Evolutionary conservation across 2,113 vertebrate species (phyloP).

Genomic region (Solea solea): DNA sequence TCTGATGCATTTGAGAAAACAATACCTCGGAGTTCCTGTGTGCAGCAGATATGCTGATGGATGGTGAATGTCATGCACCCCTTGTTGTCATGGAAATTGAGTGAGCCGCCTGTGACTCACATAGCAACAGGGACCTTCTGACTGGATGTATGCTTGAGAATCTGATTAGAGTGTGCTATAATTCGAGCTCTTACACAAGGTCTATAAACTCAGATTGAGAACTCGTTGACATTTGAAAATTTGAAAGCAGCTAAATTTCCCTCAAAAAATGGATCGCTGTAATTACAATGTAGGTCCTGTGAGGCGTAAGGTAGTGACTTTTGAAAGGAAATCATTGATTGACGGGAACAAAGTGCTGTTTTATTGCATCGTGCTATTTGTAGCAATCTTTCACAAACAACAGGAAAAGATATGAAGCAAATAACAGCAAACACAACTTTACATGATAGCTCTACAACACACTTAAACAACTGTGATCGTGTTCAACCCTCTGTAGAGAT

Average conservation of each 20-base stretch:
- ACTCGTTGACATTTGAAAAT: conserved; percentile 39
- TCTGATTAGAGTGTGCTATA: conserved; percentile 31
- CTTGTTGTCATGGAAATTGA: conserved; percentile 69
- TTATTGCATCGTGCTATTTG: conserved; percentile 74
- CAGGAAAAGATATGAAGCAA: conserved; percentile 42
- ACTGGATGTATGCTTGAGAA: conserved; percentile 40
- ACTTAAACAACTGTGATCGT: conserved; percentile 47
- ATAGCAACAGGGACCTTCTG: conserved; percentile 61
- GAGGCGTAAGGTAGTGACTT: conserved; percentile 31
- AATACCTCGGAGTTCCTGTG: conserved; percentile 40
- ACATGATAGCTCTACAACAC: neutral
- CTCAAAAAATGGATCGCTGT: conserved; percentile 33
- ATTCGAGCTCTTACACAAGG: conserved; percentile 9
- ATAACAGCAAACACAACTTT: conserved; percentile 52
- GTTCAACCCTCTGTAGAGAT: neutral
- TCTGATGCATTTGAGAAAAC: conserved; percentile 32
- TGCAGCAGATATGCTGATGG: conserved; percentile 49
- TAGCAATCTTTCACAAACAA: conserved; percentile 68
- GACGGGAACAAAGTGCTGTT: conserved; percentile 69
- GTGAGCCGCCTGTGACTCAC: conserved; percentile 59
- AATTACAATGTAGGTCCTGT: conserved; percentile 23
- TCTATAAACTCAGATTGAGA: conserved; percentile 13
- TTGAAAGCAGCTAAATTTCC: neutral
- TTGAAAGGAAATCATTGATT: conserved; percentile 71
- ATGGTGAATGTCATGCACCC: conserved; percentile 50